These are phyloP conservation scores for Etheostoma perlongum DNA, from an alignment of 2,797 vertebrate genomes.

Conservation along the genomic window DNA sequence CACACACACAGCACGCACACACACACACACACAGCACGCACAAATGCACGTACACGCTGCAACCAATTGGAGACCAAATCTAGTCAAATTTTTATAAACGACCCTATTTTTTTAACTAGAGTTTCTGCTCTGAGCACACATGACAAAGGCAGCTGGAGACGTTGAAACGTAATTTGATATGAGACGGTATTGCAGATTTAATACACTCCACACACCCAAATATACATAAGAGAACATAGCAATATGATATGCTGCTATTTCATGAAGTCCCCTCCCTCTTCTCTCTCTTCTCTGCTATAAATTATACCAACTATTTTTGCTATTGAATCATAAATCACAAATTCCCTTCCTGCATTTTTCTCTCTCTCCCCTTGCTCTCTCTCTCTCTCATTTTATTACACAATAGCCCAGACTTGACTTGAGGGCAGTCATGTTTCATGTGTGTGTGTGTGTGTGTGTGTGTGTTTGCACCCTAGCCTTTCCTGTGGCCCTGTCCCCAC, in stretches of 20 bases:
- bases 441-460: conserved; percentile 31
- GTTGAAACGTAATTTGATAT: neutral
- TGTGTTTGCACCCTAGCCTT: conserved; percentile 59
- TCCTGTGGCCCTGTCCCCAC: conserved; percentile 76
- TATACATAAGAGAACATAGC: neutral
- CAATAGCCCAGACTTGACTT: conserved; percentile 63
- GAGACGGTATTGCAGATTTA: neutral
- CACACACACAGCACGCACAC: too few relatives aligned
- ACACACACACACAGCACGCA: too few relatives aligned
- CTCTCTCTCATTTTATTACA: conserved; percentile 54
- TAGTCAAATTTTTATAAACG: neutral
- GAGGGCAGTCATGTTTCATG: conserved; percentile 37
- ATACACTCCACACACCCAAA: neutral
- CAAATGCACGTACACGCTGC: neutral
- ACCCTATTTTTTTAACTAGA: too few relatives aligned
- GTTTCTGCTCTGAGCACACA: neutral
- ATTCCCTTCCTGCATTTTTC: conserved; percentile 51
- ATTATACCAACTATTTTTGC: conserved; percentile 45
- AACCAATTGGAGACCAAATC: neutral
- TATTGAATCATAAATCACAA: conserved; percentile 70
- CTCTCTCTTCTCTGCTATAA: conserved; percentile 31
- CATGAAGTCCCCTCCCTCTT: neutral
- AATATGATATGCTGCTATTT: conserved; percentile 8
- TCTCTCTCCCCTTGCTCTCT: conserved; percentile 13
- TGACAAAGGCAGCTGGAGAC: neutral